Evolutionary conservation across 2,888 invertebrate species (phyloP), one percentile per base, ranked within the genome.

Genomic region (Drosophila anomalata): DNA sequence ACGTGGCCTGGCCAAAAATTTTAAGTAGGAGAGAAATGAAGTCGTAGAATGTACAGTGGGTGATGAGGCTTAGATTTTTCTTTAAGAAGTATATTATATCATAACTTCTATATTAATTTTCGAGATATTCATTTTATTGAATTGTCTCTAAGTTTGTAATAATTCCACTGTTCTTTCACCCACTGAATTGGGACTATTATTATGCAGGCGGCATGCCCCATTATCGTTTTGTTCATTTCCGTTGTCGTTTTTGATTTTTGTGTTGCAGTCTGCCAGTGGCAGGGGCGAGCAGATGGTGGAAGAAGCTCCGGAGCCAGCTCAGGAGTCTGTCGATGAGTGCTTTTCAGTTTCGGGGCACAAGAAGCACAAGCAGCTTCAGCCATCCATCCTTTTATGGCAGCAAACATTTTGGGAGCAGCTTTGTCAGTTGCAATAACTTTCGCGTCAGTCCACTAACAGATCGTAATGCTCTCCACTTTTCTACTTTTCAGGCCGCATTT

Each of bases 401-500:
- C 42, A 22, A 44, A 14, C 42, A 47, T 72, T 77, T 65, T 69
- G 72, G 65, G 65, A 69, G 62, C 51, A 69, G 73, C 62, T 86
- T 77, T 86, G 88, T 86, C 80, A 75, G 65, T 73, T 68, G 87
- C 86, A 79, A 83, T 83, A 87, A 86, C 80, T 87, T 87, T 86
- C 73, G 61, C 80, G 86, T 79, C 88, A 82, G 80, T 87, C 71
- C 69, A 77, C 79, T 59, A 79, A 70, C 71, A 75, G 78, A 79
- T 74, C 70, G 69, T 72, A 76, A 80, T 81, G 69, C 65, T 54
- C 26, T 22, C 48, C 26, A 59, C 41, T 65, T 9, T 52, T 17
- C 61, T 12, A 73, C 24, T 61, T 80, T 80, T 11, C 84, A 84
- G 84, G 33, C 56, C 68, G 55, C 54, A 50, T 31, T 65, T 42